Percentiles rank a stretch among this genome's conserved stretches.
Evolutionary conservation across 2,113 vertebrate genomes (phyloP).

Genomic region (Tragelaphus buxtoni): DNA sequence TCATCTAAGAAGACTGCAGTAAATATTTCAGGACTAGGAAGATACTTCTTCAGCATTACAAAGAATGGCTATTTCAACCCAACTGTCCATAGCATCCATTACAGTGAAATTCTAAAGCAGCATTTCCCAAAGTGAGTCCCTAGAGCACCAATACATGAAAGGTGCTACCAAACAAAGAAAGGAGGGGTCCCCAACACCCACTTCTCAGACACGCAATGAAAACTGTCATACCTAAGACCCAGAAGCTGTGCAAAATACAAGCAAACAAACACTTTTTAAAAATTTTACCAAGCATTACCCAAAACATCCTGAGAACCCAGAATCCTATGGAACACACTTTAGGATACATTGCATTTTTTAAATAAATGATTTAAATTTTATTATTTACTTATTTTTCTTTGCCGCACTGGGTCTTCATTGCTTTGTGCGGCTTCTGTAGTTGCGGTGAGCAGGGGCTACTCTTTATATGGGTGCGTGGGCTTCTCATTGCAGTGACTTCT

Average conservation of each 20-base stretch:
- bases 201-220: background rate
- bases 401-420: background rate
- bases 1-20: background rate
- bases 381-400: background rate
- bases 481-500: background rate
- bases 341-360: background rate
- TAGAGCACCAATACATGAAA: background rate
- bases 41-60: background rate
- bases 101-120: background rate
- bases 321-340: background rate
- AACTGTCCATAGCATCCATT: background rate
- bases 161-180: background rate
- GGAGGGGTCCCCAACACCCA: no score
- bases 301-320: background rate
- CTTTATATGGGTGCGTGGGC: fast-evolving
- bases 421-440: background rate
- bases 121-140: background rate
- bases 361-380: background rate
- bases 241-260: background rate
- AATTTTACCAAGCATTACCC: background rate
- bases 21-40: background rate
- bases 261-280: background rate
- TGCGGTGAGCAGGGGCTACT: background rate
- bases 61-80: background rate
- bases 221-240: background rate